Base-by-base conservation (phyloP, 1,140 invertebrate species). In the Penaeus vannamei region DNA sequence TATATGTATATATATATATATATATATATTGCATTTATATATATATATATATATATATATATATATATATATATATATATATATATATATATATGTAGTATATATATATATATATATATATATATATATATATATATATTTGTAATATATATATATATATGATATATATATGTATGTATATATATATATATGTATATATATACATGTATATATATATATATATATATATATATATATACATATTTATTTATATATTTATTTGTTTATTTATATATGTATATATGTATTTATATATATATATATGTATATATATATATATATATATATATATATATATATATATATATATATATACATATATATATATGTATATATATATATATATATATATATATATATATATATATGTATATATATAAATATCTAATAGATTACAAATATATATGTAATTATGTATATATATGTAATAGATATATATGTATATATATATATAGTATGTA, bases 141-240 rank as follows among this genome's bases (percentile, higher is more conserved):
- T 76, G n/a, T 76, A 76, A 76, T 76, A 26, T 76, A 76, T 76
- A 76, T 76, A 76, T 26, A 76, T 76, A 76, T n/a, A 76, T 76
- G n/a, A 76, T 76, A 76, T 76, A 76, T 76, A n/a, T 76, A 26
- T 76, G n/a, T 76, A 76, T 76, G n/a, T 4, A 76, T 76, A 76
- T n/a, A 76, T 76, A 76, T n/a, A 76, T 8, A 76, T n/a, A 26
- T 76, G n/a, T n/a, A 76, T 76, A 76, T 26, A 76, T 76, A 76
- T n/a, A 76, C 20, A 76, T n/a, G n/a, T 76, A 76, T 76, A n/a
- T 76, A 76, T n/a, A 76, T 76, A 76, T 76, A 76, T 76, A 76
- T n/a, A 76, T n/a, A 76, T n/a, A 76, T 76, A 76, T n/a, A 76
- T 76, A 76, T 76, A 26, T 76, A 76, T 76, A 76, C 20, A 76